Evolutionary conservation across 2,113 vertebrate genomes (phyloP), one percentile per base, ranked within the genome.

Genomic region (Regulus satrapa): DNA sequence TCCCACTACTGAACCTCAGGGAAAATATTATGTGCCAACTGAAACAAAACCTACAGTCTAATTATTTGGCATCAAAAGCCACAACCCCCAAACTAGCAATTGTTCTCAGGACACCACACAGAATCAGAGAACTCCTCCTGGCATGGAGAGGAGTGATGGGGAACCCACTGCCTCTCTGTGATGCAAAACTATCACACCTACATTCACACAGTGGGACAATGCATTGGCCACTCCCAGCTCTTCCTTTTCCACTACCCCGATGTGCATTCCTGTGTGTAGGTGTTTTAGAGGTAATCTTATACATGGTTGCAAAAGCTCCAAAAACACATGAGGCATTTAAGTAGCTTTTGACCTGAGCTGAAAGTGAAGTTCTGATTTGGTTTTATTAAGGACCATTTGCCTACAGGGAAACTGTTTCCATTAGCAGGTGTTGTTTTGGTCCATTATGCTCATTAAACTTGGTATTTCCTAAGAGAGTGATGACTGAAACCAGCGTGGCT

Each of bases 161-260:
- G 48, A 54, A 28, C 23, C 23, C 41, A 31, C 34, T 66, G 23
- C 34, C 48, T 36, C 49, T 59, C 41, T 73, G 72, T 41, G 41
- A 32, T 8, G 40, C 58, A 51, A 45, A 77, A 41, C 18, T 14
- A 23, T 26, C 46, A 34, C 2, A 3, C 14, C 29, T 32, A 8
- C 21, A 26, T 40, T 85, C 38, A 48, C 17, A 8, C 0, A 0
- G 20, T 21, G 43, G 6, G 23, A 49, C 15, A 29, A 24, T 3
- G 24, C 2, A 2, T 9, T 20, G 23, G 45, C 48, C 67, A 18
- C 20, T n/a, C 14, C 41, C 67, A 55, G 31, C 41, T 58, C 45
- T 64, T 28, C 7, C 3, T 29, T 58, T 32, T 34, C 18, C 43
- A 31, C 21, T 31, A 6, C 14, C 16, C 28, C 72, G 31, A 11